These are phyloP conservation scores for Luffia ferchaultella DNA, from an alignment of 2,888 invertebrate species.

Conservation along the genomic window DNA sequence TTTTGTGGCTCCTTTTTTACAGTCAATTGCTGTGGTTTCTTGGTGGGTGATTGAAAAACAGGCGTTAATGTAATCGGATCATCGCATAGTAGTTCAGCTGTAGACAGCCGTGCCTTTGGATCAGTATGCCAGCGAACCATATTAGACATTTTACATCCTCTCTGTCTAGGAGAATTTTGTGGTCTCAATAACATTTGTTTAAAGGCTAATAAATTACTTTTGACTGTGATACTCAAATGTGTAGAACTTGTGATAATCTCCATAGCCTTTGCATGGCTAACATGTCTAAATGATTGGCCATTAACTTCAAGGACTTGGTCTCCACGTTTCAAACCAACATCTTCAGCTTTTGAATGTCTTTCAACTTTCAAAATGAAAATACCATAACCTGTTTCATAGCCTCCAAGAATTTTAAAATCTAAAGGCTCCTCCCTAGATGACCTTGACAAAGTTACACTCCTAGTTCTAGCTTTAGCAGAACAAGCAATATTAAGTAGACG, in stretches of 20 bases:
- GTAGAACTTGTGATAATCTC: constrained; percentile 94
- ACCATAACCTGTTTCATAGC: constrained; percentile 90
- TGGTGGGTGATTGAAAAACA: constrained; percentile 62
- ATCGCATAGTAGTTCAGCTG: constrained; percentile 72
- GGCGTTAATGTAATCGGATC: constrained; percentile 51
- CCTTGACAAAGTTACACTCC: constrained; percentile 90
- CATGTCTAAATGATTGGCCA: constrained; percentile 94
- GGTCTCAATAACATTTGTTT: constrained; percentile 74
- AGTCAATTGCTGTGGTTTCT: constrained; percentile 62
- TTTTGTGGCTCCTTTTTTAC: constrained; percentile 73
- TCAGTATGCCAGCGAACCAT: constrained; percentile 73
- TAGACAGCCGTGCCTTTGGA: constrained; percentile 79
- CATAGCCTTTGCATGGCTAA: constrained; percentile 89
- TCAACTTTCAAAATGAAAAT: constrained; percentile 97
- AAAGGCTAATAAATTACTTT: constrained; percentile 92
- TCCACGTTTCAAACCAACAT: constrained; percentile 94
- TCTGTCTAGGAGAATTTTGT: constrained; percentile 82
- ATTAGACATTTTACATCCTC: constrained; percentile 69
- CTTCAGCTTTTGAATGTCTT: constrained; percentile 91
- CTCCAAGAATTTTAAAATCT: constrained; percentile 93
- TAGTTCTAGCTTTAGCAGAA: constrained; percentile 92
- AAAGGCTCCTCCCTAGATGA: constrained; percentile 93
- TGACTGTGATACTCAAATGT: constrained; percentile 95
- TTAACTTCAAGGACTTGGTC: constrained; percentile 99
- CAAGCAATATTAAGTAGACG: constrained; percentile 94